Evolutionary conservation across 1,140 invertebrate genomes (phyloP).

Genomic region (Hormaphis cornu): DNA sequence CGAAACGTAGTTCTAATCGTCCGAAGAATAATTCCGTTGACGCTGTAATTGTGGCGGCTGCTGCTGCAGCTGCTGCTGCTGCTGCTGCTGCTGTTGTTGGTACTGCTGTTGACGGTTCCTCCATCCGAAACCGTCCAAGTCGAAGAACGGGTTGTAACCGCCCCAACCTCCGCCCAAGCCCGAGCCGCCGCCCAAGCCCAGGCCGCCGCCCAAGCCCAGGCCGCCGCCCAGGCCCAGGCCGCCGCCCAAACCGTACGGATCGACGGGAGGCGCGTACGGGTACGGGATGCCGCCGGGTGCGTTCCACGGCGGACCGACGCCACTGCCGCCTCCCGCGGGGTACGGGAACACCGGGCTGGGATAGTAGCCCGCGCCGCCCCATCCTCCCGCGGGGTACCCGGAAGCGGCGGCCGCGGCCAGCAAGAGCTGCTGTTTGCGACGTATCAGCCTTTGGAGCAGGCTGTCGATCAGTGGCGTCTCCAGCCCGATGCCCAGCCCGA

Average conservation of each 20-base stretch:
- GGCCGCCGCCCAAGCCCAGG: not conserved
- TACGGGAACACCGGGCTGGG: not conserved
- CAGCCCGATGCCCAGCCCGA: not conserved
- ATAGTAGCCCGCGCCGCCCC: not conserved
- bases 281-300: not conserved
- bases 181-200: not conserved
- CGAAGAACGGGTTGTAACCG: not conserved
- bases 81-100: not conserved
- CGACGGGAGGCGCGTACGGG: not conserved
- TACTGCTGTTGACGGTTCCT: too few relatives aligned
- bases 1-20: too few relatives aligned
- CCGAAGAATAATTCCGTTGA: too few relatives aligned
- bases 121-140: not conserved
- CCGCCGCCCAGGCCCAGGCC: not conserved
- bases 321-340: not conserved
- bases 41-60: too few relatives aligned
- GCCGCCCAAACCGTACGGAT: not conserved
- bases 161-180: not conserved
- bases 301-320: not conserved
- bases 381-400: not conserved
- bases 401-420: not conserved
- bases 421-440: not conserved
- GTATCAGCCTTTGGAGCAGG: not conserved
- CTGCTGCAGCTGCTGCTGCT: too few relatives aligned
- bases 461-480: constrained; percentile 3